A percentile compares a stretch with the other conserved stretches of the same genome.
Evolutionary conservation across 2,797 vertebrate genomes (phyloP).

Genomic region (Enteromius anoplus): DNA sequence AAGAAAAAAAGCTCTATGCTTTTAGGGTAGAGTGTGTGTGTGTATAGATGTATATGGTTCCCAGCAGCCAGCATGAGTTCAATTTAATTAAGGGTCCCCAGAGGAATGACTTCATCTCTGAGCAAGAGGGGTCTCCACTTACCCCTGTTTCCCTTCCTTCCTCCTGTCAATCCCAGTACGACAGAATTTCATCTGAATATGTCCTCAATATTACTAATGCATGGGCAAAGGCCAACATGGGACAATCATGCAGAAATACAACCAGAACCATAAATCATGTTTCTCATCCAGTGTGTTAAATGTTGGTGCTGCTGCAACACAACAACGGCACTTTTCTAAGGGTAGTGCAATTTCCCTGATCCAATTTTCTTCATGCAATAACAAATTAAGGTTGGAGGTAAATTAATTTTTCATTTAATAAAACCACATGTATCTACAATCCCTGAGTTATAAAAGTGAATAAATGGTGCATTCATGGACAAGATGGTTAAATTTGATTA

Average conservation of each 20-base stretch:
- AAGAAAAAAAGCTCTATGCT: background rate
- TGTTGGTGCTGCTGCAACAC: background rate
- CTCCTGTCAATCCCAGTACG: slow-evolving; percentile 25
- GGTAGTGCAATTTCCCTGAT: background rate
- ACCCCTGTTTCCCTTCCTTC: slow-evolving; percentile 34
- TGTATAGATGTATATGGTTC: slow-evolving; percentile 47
- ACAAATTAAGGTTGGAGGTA: background rate
- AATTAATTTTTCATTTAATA: background rate
- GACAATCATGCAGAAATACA: slow-evolving; percentile 38
- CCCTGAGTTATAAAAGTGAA: background rate
- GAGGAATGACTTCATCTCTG: slow-evolving; percentile 74
- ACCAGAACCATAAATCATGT: slow-evolving; percentile 14
- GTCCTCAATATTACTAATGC: slow-evolving; percentile 40
- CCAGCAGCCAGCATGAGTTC: slow-evolving; percentile 53
- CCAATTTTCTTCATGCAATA: too few species aligned
- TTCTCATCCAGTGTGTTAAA: slow-evolving; percentile 1
- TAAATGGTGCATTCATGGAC: background rate
- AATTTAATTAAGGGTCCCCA: slow-evolving; percentile 66
- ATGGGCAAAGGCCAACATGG: slow-evolving; percentile 6
- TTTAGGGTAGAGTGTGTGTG: slow-evolving; percentile 30
- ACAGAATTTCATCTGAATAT: slow-evolving; percentile 41
- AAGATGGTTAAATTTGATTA: background rate
- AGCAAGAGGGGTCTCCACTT: slow-evolving; percentile 52
- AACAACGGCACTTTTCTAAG: background rate
- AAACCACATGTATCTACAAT: background rate